Base-by-base conservation (phyloP, 2,113 vertebrate genomes). In the Buteo buteo region DNA sequence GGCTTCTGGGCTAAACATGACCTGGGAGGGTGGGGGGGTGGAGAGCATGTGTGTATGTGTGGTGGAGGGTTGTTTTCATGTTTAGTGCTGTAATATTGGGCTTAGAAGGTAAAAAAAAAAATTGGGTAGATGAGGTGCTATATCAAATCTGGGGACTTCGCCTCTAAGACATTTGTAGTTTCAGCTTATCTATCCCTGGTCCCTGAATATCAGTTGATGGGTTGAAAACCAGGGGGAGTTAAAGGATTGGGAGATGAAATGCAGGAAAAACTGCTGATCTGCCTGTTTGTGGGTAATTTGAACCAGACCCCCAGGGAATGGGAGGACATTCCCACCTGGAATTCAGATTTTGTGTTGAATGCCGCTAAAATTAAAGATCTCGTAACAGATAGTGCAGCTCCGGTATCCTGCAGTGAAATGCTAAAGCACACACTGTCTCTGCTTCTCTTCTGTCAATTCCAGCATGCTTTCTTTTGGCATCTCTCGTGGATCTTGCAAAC, bases 281-380 rank as follows among this genome's bases (percentile, higher is more conserved):
- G 13, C 62, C 40, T 88, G 11, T 70, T 85, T 17, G 57, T 88
- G 24, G 45, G 16, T 85, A 69, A 91, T 89, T 18, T 82, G 57
- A 92, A 90, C 44, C 74, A 95, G 82, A 72, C 15, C 78, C 61
- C n/a, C 24, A 31, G 89, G 69, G 64, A 67, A 96, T 52, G 85
- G 93, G 88, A 88, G 88, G 84, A 86, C 70, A 82, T 93, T 91
- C 93, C 89, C 91, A 97, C 90, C 94, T 88, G 90, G 85, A 62
- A 88, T 89, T 96, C 95, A 93, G 93, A 91, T 96, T 97, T 95
- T 65, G 61, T 64, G 31, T 80, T 87, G 64, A 93, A 50, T 61
- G 49, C 31, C 29, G 62, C 59, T 86, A 13, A 72, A 70, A 52
- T 66, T 18, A 82, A 64, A 86, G 64, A 32, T 62, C 3, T 10